Base-by-base conservation (phyloP, 1,140 invertebrate species). In the Gryllus bimaculatus region DNA sequence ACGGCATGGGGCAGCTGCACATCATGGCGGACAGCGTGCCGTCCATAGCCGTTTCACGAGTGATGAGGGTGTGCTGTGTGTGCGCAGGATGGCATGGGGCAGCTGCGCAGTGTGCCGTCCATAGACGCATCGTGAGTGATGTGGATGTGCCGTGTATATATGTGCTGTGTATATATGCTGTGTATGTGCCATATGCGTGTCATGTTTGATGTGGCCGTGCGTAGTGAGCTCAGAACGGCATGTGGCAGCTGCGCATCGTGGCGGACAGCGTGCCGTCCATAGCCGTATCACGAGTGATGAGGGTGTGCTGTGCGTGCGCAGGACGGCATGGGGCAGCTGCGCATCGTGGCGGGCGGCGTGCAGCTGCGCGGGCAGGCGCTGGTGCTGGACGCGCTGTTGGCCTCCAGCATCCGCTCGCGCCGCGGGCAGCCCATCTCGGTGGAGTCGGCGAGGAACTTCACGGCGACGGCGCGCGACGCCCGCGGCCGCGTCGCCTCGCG, bases 301-400 rank as follows among this genome's bases (percentile, higher is more conserved):
- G n/a, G 5, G 26, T 21, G 74, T 10, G 10, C 3, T 21, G 20
- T 47, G 20, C 12, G 7, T 47, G 90, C 91, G 79, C 88, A 98
- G 96, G 93, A 96, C 84, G 97, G 97, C 77, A 97, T 99, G 91
- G 96, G 96, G 54, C 93, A 95, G 82, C 88, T 98, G 48, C 93
- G 93, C 86, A 94, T 98, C 81, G 91, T 95, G 75, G 91, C 93
- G 74, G 93, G 95, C 78, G 96, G 96, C 47, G 88, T 99, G 77
- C 92, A 94, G 83, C 87, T 98, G 73, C 90, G 93, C 80, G 96
- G 96, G 48, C 93, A 96, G 85, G 93, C 95, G 47, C 91, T 96
- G 83, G 92, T 98, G 81, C 86, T 97, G 83, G 93, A 96, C 84
- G 90, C 93, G 80, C 86, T 98, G 76, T 93, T 97, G 83, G 94